These are phyloP conservation scores for Myiothlypis chrysogaster DNA, from an alignment of 2,797 vertebrate species.

Conservation along the genomic window DNA sequence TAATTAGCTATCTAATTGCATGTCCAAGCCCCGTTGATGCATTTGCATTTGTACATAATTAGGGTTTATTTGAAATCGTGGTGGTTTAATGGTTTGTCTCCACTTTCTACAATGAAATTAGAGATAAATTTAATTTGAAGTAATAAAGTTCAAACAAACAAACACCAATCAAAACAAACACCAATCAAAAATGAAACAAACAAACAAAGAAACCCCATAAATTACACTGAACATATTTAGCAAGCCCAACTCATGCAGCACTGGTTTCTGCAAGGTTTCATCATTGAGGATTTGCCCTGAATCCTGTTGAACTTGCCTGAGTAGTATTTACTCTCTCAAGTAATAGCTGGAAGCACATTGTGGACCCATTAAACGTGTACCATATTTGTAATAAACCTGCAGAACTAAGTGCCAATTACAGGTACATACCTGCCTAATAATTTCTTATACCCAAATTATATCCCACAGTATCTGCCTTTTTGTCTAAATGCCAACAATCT, in stretches of 20 bases:
- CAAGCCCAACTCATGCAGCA: not conserved
- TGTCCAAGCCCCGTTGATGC: conserved; percentile 51
- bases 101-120: conserved; percentile 66
- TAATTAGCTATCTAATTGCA: conserved; percentile 71
- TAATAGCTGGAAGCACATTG: not conserved
- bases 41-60: conserved; percentile 72
- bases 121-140: conserved; percentile 68
- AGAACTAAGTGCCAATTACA: not conserved
- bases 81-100: conserved; percentile 69
- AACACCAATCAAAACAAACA: not conserved
- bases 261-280: not conserved
- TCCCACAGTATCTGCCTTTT: conserved; percentile 22
- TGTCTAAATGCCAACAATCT: conserved; percentile 25
- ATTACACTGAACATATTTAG: not conserved
- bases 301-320: not conserved
- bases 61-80: conserved; percentile 72
- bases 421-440: conserved; percentile 5
- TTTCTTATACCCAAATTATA: conserved; percentile 35
- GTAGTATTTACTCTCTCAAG: not conserved
- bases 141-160: conserved; percentile 42
- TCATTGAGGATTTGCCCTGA: not conserved
- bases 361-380: not conserved
- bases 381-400: not conserved
- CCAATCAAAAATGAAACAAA: not conserved
- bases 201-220: not conserved